Evolutionary conservation across 2,113 vertebrate species (phyloP).

Genomic region (Mirza zaza): DNA sequence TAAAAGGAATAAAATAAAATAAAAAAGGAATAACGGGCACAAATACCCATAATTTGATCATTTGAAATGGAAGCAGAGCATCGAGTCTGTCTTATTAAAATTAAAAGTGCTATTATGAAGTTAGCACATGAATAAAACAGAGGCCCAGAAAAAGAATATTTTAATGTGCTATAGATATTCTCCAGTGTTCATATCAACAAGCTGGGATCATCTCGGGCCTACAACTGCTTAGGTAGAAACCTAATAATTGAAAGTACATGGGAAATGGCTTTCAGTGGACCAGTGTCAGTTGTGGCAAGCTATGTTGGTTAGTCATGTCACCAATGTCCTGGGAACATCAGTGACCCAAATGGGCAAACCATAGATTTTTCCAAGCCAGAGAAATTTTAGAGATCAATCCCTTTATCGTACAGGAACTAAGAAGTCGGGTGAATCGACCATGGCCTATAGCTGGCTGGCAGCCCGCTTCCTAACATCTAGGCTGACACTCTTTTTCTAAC

Average conservation of each 20-base stretch:
- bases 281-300: neutral
- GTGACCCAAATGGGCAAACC: slow-evolving; percentile 49
- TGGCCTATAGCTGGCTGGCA: neutral
- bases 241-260: neutral
- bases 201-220: neutral
- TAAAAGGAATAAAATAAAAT: neutral
- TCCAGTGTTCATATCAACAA: slow-evolving; percentile 24
- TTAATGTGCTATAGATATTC: slow-evolving; percentile 52
- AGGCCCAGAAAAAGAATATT: neutral
- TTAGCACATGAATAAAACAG: slow-evolving; percentile 65
- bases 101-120: slow-evolving; percentile 60
- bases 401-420: slow-evolving; percentile 39
- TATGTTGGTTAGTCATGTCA: slow-evolving; percentile 17
- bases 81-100: slow-evolving; percentile 67
- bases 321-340: slow-evolving; percentile 25
- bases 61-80: slow-evolving; percentile 68
- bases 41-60: slow-evolving; percentile 70
- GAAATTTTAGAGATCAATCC: slow-evolving; percentile 19
- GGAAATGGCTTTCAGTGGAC: neutral
- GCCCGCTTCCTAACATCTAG: neutral
- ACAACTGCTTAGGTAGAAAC: neutral
- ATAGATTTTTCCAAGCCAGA: slow-evolving; percentile 61
- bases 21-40: slow-evolving; percentile 58
- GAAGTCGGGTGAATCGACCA: slow-evolving; percentile 3
- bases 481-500: neutral